phyloP scores from a whole-genome alignment of 2,888 invertebrate genomes.

The Nemotelus pantherinus region DNA sequence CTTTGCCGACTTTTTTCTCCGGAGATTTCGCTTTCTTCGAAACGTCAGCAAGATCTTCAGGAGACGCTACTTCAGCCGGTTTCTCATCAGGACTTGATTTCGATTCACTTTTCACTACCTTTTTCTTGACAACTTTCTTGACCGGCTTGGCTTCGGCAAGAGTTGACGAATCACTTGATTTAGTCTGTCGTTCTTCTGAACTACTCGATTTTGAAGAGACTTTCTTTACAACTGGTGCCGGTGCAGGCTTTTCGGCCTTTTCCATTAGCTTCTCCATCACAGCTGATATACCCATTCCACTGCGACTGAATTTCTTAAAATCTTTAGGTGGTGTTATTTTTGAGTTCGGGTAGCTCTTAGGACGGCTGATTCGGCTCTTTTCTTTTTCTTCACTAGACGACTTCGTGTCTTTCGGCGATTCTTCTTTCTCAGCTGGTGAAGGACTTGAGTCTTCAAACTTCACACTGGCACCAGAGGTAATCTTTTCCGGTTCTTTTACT shows the following conservation, averaged over 20 bases:
- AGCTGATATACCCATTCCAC: slow-evolving; percentile 56
- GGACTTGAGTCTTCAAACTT: slow-evolving; percentile 32
- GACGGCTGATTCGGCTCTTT: slow-evolving; percentile 64
- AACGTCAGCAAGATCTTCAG: slow-evolving; percentile 53
- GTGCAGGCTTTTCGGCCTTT: slow-evolving; percentile 40
- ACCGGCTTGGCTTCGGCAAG: slow-evolving; percentile 53
- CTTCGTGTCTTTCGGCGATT: slow-evolving; percentile 56
- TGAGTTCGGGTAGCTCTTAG: slow-evolving; percentile 70
- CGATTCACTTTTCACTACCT: slow-evolving; percentile 56
- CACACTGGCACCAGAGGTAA: background rate
- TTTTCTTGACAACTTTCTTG: slow-evolving; percentile 46
- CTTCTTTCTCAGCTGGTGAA: background rate
- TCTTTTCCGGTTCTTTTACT: slow-evolving; percentile 61
- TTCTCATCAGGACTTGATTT: slow-evolving; percentile 41
- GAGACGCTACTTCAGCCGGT: slow-evolving; percentile 57
- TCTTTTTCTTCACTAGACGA: slow-evolving; percentile 19
- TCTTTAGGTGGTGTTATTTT: slow-evolving; percentile 63
- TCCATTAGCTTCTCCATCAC: slow-evolving; percentile 51
- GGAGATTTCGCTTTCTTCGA: slow-evolving; percentile 63
- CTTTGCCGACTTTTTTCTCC: slow-evolving; percentile 72
- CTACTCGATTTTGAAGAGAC: slow-evolving; percentile 31
- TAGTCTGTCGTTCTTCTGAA: slow-evolving; percentile 34
- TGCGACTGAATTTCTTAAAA: slow-evolving; percentile 57
- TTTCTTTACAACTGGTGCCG: slow-evolving; percentile 6
- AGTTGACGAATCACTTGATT: slow-evolving; percentile 18